phyloP scores from a whole-genome alignment of 2,113 vertebrate genomes.

The Syngnathus typhle region DNA sequence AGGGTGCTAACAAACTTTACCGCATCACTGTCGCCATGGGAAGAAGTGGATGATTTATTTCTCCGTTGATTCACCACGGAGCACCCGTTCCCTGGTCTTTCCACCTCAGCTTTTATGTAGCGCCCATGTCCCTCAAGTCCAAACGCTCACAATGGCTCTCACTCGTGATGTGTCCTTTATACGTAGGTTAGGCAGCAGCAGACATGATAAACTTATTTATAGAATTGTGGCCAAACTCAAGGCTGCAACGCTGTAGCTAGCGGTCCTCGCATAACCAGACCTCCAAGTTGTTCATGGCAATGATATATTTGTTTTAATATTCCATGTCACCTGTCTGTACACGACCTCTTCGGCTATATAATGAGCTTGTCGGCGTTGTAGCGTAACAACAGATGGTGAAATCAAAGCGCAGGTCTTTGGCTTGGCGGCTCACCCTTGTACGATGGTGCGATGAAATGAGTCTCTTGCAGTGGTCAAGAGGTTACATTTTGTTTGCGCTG shows the following conservation, averaged over 20 bases:
- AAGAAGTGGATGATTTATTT: conserved; percentile 41
- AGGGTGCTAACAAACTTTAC: conserved; percentile 52
- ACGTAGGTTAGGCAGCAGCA: not conserved
- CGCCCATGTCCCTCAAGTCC: conserved; percentile 34
- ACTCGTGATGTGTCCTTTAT: not conserved
- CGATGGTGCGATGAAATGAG: conserved; percentile 25
- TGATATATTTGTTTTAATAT: not conserved
- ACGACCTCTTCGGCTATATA: conserved; percentile 4
- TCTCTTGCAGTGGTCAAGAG: conserved; percentile 21
- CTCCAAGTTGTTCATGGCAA: not conserved
- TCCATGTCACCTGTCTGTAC: not conserved
- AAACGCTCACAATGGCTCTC: not conserved
- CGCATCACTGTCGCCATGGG: conserved; percentile 43
- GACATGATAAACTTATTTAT: not conserved
- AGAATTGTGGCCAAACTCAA: not conserved
- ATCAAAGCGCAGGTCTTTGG: too few relatives aligned
- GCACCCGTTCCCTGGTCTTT: not conserved
- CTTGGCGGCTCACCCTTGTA: conserved; percentile 9
- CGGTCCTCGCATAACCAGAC: not conserved
- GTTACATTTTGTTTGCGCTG: conserved; percentile 25
- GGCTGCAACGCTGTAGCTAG: not conserved
- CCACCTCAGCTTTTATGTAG: conserved; percentile 63
- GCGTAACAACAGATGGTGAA: not conserved
- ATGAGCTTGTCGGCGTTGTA: conserved; percentile 1
- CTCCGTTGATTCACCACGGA: conserved; percentile 22